phyloP scores from a whole-genome alignment of 37 sponge, comb jelly and placozoan genomes.

The Haliclona indistincta region DNA sequence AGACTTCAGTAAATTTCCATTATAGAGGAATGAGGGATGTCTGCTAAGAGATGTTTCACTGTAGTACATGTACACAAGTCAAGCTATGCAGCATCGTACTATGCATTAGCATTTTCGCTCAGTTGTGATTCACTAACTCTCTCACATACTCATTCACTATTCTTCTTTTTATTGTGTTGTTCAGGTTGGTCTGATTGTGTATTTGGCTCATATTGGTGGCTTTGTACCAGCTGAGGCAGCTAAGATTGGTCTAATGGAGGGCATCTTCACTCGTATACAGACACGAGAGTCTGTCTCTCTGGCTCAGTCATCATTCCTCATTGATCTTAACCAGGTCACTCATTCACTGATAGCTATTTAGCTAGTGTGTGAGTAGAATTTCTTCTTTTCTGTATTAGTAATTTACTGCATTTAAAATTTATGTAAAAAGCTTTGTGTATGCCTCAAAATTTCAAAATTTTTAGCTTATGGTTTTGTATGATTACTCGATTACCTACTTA shows the following conservation, averaged over 20 bases:
- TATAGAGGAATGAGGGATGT: too few species aligned
- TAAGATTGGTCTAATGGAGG: slow-evolving; percentile 85
- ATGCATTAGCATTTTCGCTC: neutral
- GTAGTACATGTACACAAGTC: too few species aligned
- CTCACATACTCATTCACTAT: neutral
- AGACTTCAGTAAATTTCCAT: too few species aligned
- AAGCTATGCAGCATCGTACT: too few species aligned
- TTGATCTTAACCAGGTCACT: slow-evolving; percentile 92
- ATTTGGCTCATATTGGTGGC: slow-evolving; percentile 95
- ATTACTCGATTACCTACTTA: neutral
- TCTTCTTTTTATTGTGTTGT: neutral
- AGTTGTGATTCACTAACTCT: neutral
- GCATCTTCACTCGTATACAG: slow-evolving; percentile 91
- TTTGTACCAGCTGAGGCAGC: slow-evolving; percentile 94
- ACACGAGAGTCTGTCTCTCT: slow-evolving; percentile 92
- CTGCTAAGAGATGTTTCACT: too few species aligned
- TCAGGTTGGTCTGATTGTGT: slow-evolving; percentile 94
- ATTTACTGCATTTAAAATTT: neutral
- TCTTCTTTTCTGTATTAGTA: neutral
- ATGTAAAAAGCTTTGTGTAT: neutral
- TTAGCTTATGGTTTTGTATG: neutral
- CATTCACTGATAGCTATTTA: neutral
- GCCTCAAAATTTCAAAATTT: neutral
- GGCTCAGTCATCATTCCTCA: slow-evolving; percentile 90
- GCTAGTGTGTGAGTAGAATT: neutral